A percentile compares a stretch with the other conserved stretches of the same genome.
Evolutionary conservation across 2,113 vertebrate genomes (phyloP).

Genomic region (Hypanus sabinus): DNA sequence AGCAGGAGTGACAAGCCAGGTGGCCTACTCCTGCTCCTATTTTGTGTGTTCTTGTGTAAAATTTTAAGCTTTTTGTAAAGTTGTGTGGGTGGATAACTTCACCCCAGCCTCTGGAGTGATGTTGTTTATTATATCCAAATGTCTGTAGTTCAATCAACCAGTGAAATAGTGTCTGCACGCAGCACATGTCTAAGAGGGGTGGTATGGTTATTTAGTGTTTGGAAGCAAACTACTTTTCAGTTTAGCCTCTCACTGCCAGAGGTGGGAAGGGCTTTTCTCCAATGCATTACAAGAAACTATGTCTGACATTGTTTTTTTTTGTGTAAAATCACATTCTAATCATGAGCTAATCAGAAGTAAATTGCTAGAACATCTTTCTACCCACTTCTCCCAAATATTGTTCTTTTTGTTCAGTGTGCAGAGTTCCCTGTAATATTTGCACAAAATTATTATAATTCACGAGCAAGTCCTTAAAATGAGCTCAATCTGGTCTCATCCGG

Average conservation of each 20-base stretch:
- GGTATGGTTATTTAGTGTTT: neutral
- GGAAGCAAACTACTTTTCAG: neutral
- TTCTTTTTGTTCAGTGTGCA: neutral
- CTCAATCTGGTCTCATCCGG: neutral
- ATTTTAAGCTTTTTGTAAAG: too few relatives aligned
- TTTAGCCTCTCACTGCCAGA: neutral
- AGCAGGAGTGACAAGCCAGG: too few relatives aligned
- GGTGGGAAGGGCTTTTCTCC: neutral
- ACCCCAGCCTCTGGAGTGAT: neutral
- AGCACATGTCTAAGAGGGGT: neutral
- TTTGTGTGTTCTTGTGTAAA: too few relatives aligned
- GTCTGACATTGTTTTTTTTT: neutral
- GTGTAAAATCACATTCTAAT: neutral
- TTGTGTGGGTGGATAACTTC: neutral
- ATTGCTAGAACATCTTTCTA: neutral
- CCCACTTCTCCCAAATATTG: neutral
- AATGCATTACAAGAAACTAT: neutral
- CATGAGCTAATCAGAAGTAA: neutral
- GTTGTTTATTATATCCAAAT: neutral
- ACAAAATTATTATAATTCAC: neutral
- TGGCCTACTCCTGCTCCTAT: too few relatives aligned
- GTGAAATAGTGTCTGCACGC: neutral
- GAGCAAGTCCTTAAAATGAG: neutral
- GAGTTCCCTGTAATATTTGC: neutral
- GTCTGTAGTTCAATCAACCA: neutral